A percentile compares a stretch with the other conserved stretches of the same genome.
Conservation (phyloP, 2,113 vertebrate species). For the Aphyosemion australe region DNA sequence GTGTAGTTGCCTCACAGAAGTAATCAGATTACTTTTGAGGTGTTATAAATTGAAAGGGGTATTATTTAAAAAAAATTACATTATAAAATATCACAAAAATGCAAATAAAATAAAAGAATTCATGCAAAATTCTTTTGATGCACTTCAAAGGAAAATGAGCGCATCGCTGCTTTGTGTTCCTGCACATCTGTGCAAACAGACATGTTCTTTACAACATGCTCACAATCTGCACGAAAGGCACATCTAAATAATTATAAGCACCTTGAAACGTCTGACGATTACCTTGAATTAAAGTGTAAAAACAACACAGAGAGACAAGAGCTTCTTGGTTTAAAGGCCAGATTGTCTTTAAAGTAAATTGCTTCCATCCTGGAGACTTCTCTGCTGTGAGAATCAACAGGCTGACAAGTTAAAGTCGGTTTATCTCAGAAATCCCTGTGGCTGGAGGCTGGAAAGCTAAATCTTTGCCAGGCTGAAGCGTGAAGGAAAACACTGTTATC, state of each 20-base stretch:
- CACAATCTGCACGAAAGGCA: background rate
- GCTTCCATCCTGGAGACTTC: conserved; percentile 26
- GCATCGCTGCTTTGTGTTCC: conserved; percentile 16
- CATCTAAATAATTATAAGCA: background rate
- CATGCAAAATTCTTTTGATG: conserved; percentile 25
- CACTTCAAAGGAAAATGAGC: conserved; percentile 16
- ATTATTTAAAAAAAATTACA: too few relatives aligned
- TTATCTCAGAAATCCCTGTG: conserved; percentile 16
- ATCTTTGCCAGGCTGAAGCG: background rate
- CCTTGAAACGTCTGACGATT: background rate
- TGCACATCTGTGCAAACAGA: background rate
- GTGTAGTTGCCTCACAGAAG: too few relatives aligned
- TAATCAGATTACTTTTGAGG: too few relatives aligned
- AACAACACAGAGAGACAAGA: background rate
- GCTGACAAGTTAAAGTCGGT: conserved; percentile 35
- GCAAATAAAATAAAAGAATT: background rate
- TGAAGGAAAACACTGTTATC: conserved; percentile 32
- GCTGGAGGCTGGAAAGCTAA: conserved; percentile 32
- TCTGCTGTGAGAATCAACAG: conserved; percentile 34
- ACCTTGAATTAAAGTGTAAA: background rate
- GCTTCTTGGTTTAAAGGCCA: conserved; percentile 1
- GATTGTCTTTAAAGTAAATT: conserved; percentile 36
- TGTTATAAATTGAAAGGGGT: too few relatives aligned
- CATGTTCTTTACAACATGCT: background rate
- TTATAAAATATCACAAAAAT: too few relatives aligned